Evolutionary conservation across 2,113 vertebrate species (phyloP).

Genomic region (Aptenodytes forsteri): DNA sequence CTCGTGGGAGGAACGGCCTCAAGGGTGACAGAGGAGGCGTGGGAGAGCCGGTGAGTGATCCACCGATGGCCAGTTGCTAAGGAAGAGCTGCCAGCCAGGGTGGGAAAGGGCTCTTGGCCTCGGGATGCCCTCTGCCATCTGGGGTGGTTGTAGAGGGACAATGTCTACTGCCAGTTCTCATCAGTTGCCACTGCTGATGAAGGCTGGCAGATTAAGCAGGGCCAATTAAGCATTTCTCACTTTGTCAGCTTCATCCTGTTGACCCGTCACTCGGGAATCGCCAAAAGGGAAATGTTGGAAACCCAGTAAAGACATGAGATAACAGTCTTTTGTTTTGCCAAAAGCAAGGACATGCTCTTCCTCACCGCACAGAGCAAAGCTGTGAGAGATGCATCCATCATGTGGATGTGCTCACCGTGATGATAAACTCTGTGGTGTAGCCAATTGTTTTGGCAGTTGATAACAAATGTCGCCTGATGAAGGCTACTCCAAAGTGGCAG

Average conservation of each 20-base stretch:
- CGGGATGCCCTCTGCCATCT: background rate
- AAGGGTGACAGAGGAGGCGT: constrained; percentile 84
- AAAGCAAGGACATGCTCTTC: background rate
- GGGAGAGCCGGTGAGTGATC: constrained; percentile 78
- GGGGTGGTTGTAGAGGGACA: background rate
- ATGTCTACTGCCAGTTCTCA: background rate
- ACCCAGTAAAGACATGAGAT: background rate
- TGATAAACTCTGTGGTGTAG: background rate
- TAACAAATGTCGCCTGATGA: background rate
- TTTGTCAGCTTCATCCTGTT: background rate
- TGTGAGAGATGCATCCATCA: background rate
- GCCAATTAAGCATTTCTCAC: background rate
- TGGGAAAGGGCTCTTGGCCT: background rate
- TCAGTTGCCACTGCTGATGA: background rate
- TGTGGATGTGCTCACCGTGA: background rate
- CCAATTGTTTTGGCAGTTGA: background rate
- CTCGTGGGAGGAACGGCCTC: constrained; percentile 80
- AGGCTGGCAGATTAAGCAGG: background rate
- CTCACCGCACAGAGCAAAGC: background rate
- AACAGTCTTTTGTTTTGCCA: background rate
- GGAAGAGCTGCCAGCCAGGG: background rate
- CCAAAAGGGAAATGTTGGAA: background rate
- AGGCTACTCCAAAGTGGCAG: background rate
- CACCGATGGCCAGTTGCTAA: background rate
- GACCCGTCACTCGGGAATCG: background rate